Base-by-base conservation (phyloP, 2,113 vertebrate genomes). In the Elanus axillaris region DNA sequence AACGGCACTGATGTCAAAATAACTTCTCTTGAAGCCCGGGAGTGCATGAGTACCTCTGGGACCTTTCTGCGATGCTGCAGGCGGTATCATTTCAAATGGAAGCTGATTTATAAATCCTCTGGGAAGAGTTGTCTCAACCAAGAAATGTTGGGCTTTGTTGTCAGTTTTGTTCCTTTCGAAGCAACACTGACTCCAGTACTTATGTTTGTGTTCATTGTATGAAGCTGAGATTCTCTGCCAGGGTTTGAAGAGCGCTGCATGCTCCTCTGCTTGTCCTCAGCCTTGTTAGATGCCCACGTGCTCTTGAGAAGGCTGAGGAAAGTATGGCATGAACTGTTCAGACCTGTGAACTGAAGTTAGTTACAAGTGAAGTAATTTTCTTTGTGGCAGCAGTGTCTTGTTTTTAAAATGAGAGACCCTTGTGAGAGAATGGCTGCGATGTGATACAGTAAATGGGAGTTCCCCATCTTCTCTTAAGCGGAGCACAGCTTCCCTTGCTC, bases 361-460 rank as follows among this genome's bases (percentile, higher is more conserved):
- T 7, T 52, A 9, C 45, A 34, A 36, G 27, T 8, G 1, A 72
- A 68, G 4, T 25, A 0, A 1, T 58, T 58, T 63, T 55, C 19
- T 36, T n/a, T 15, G 66, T 17, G 7, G 48, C 64, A 13, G 34
- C 8, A 36, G 19, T 5, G 2, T 69, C 68, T 21, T 21, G 38
- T 38, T 62, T 73, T 58, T 22, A 42, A 63, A 75, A 20, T 1
- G 3, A 48, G 38, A 4, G 40, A 21, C 26, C 27, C 42, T 56
- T 1, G 2, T 3, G 63, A 18, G 34, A 55, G 85, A 55, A 11
- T 0, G 3, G 16, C 71, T 64, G 56, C 0, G 0, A 6, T 34
- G 16, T 13, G 60, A 8, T 8, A 5, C 23, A 7, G 15, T 40
- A 21, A 52, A 23, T 20, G 13, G 38, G n/a, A 50, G 52, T 55